Base-by-base conservation (phyloP, 2,888 invertebrate species). In the Scaptomyza tumidula region DNA sequence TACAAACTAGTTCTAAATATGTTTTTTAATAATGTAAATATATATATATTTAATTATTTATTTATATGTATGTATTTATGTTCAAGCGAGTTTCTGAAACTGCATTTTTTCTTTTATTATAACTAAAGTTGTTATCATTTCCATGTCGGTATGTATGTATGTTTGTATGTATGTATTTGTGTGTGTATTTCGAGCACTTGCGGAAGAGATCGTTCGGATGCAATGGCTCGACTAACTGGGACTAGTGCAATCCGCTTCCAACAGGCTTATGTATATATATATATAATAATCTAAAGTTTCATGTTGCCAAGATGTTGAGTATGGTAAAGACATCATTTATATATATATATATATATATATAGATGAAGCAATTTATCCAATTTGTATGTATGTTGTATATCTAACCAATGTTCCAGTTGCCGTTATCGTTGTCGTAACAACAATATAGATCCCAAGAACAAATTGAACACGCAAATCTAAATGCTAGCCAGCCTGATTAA, bases 401-500 rank as follows among this genome's bases (percentile, higher is more conserved):
- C 24, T 3, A 24, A 24, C 24, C 24, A 24, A 5, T 7, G 29
- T 29, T 29, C 29, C 29, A 7, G 29, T 9, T 29, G 29, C 9
- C 9, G 29, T 35, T 35, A 11, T 35, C 3, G 33, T 35, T 13
- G 48, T 39, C 52, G 43, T 27, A 57, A 48, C 54, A 41, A 49
- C 37, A 10, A 33, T 9, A 10, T 33, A 10, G 33, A 24, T 24
- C 2, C 24, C 24, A 24, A 7, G 29, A 29, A 29, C 29, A n/a
- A 11, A 7, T 11, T 19, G 14, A 59, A 54, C 35, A 69, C 43
- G 46, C n/a, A n/a, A n/a, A n/a, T n/a, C n/a, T 49, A 63, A 50
- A 41, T 50, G 80, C 85, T 80, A 91, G 75, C 92, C 92, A 33
- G 91, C 91, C 56, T 91, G 91, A 65, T 91, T 92, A 16, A 92